Evolutionary conservation across 92 coral and sea anemone genomes (phyloP).

Genomic region (Parazoanthus darwini): DNA sequence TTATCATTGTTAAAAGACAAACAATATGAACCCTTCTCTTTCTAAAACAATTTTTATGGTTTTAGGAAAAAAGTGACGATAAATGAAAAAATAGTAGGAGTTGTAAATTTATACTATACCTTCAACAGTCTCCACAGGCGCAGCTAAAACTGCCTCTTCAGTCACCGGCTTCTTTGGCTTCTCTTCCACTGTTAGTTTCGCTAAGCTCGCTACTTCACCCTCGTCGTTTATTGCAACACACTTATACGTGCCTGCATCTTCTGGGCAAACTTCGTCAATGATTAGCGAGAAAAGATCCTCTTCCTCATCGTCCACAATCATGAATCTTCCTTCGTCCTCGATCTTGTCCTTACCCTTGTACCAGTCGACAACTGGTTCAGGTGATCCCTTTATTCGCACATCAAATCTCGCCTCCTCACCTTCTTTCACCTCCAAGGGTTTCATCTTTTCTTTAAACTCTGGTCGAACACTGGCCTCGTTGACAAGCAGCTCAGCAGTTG

Average conservation of each 20-base stretch:
- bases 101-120: conserved; percentile 38
- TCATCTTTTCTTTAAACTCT: conserved; percentile 62
- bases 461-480: conserved; percentile 78
- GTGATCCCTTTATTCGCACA: conserved; percentile 73
- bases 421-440: conserved; percentile 58
- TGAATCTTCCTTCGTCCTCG: conserved; percentile 77
- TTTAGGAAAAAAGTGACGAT: too few relatives aligned
- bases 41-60: too few relatives aligned
- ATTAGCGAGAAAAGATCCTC: conserved; percentile 80
- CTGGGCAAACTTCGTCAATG: conserved; percentile 64
- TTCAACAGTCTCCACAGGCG: conserved; percentile 60
- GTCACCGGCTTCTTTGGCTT: conserved; percentile 56
- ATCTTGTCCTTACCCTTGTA: conserved; percentile 75
- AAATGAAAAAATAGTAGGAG: too few relatives aligned
- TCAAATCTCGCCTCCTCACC: conserved; percentile 84
- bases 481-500: conserved; percentile 80
- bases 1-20: background rate
- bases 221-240: conserved; percentile 70
- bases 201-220: conserved; percentile 62
- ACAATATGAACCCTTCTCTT: too few relatives aligned
- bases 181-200: conserved; percentile 58
- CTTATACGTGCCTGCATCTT: conserved; percentile 79
- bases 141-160: conserved; percentile 45
- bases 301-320: conserved; percentile 79
- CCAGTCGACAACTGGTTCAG: conserved; percentile 90